These are phyloP conservation scores for Ormyrus rosae DNA, from an alignment of 2,888 invertebrate genomes.

Conservation along the genomic window DNA sequence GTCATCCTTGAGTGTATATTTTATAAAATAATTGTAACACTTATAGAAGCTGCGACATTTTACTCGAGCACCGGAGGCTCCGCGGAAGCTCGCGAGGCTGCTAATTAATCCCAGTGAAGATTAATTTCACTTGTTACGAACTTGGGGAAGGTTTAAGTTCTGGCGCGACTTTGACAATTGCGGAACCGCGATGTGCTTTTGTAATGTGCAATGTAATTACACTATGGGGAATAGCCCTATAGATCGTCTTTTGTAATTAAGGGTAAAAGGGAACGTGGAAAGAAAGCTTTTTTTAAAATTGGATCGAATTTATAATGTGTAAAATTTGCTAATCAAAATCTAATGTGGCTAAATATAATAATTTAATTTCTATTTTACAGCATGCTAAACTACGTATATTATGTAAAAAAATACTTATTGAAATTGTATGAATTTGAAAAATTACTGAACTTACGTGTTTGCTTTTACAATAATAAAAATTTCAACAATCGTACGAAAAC, in stretches of 20 bases:
- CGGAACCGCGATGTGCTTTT: conserved; percentile 5
- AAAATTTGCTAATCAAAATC: no score
- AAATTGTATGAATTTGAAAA: no score
- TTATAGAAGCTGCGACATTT: not conserved
- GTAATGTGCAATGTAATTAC: no score
- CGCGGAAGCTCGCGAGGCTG: not conserved
- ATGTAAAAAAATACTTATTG: no score
- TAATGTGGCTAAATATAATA: no score
- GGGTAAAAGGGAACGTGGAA: not conserved
- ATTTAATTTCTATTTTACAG: no score
- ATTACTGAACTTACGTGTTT: no score
- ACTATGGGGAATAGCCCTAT: conserved; percentile 8
- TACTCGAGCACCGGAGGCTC: not conserved
- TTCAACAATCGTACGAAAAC: not conserved
- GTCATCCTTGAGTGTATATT: not conserved
- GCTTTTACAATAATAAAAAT: not conserved
- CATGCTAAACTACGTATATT: no score
- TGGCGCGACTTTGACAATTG: conserved; percentile 12
- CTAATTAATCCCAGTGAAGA: conserved; percentile 43
- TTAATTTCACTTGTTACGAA: conserved; percentile 43
- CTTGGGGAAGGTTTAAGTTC: conserved; percentile 16
- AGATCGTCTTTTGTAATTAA: not conserved
- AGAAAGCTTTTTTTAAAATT: not conserved
- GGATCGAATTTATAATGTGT: no score
- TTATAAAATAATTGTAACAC: not conserved